Conservation (phyloP, 1,140 invertebrate genomes). For the Bradynema listronoti region DNA sequence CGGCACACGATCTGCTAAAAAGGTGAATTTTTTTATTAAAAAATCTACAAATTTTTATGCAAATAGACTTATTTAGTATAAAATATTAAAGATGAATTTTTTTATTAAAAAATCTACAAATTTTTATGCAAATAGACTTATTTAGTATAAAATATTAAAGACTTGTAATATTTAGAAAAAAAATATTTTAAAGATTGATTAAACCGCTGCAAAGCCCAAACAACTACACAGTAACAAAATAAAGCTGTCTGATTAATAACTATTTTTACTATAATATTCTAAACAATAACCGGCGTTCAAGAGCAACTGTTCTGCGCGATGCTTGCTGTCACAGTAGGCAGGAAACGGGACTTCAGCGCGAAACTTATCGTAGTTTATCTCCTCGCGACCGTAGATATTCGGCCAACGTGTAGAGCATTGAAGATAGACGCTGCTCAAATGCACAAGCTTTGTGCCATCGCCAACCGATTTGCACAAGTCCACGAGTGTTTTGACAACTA, state of each 20-base stretch:
- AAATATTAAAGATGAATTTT: no score
- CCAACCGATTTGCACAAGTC: slow-evolving; percentile 7
- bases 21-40: no score
- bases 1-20: slow-evolving; percentile 16
- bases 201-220: no score
- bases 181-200: no score
- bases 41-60: no score
- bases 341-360: slow-evolving; percentile 22
- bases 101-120: no score
- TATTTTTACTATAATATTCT: background rate
- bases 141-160: no score
- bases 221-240: no score
- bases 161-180: no score
- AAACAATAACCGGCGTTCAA: slow-evolving; percentile 6
- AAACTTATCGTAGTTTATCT: slow-evolving; percentile 16
- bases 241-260: no score
- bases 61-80: no score
- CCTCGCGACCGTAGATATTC: slow-evolving; percentile 32
- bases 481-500: slow-evolving; percentile 29
- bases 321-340: slow-evolving; percentile 36
- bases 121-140: no score
- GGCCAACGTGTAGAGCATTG: slow-evolving; percentile 41
- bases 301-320: slow-evolving; percentile 30
- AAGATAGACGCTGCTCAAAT: slow-evolving; percentile 30
- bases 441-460: slow-evolving; percentile 18